Evolutionary conservation across 2,888 invertebrate species (phyloP), one percentile per base, ranked within the genome.

Genomic region (Agrochola macilenta): DNA sequence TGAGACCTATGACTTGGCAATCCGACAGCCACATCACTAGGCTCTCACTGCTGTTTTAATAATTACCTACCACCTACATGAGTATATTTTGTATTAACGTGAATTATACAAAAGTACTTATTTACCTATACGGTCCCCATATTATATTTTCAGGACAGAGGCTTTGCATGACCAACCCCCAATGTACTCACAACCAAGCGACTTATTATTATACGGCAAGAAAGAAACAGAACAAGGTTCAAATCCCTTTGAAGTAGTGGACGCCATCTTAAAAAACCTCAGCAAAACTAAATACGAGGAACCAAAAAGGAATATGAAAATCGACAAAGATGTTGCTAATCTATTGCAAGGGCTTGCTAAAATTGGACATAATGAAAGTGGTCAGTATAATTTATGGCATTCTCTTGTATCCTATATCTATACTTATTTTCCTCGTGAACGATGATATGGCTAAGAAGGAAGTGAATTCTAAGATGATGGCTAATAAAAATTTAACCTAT

Each of bases 241-340:
- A 26, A 78, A 89, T 14, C 85, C 92, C 0, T 92, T 91, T 91
- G 82, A 89, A 43, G 70, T 87, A 2, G 88, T 93, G 61, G 90
- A 93, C 23, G 87, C 91, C 57, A 79, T 94, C 39, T 83, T 95
- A 66, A 89, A 90, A 71, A 91, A 89, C 35, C 82, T 92, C 4
- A 92, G 89, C 60, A 85, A 87, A 80, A 89, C 79, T 57, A 85
- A 81, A 74, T 65, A 78, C 17, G 57, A 57, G 14, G 60, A 69
- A 49, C 39, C 80, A 23, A 78, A 65, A 60, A 14, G 5, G 7
- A 65, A 71, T 9, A 58, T 78, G 20, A 74, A 72, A 77, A 73
- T 84, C 26, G 86, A 85, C 46, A 63, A 79, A 43, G 85, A 89
- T n/a, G 79, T 89, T 30, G 81, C 85, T 12, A 81, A 78, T 35